Evolutionary conservation across 64 coral and sea anemone species (phyloP).

Genomic region (Anthopleura sola): DNA sequence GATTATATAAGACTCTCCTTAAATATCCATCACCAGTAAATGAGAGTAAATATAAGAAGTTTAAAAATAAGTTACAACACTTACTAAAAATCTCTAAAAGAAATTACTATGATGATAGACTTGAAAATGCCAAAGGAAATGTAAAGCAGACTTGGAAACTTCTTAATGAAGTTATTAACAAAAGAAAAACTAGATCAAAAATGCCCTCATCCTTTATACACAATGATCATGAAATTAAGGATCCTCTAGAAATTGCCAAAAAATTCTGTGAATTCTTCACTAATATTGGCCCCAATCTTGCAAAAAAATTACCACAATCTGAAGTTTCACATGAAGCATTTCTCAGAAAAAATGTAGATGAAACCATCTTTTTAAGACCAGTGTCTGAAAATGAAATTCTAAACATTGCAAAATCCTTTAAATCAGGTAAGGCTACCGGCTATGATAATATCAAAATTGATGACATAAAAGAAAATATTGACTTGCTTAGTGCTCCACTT

Average conservation of each 20-base stretch:
- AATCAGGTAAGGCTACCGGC: neutral
- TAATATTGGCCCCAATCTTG: constrained; percentile 28
- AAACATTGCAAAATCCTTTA: neutral
- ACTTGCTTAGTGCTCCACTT: too few species aligned
- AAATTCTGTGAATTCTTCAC: constrained; percentile 39
- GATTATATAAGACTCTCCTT: neutral
- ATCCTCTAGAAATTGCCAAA: constrained; percentile 27
- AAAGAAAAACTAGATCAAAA: neutral
- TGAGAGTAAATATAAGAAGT: neutral
- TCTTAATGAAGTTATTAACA: constrained; percentile 20
- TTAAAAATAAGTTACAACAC: too few species aligned
- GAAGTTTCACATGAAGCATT: neutral
- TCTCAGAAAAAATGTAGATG: neutral
- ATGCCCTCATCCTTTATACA: neutral
- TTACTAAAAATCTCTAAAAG: constrained; percentile 7
- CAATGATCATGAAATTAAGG: constrained; percentile 29
- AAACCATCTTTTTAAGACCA: constrained; percentile 23
- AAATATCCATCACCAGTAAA: neutral
- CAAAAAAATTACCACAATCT: constrained; percentile 8
- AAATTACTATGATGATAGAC: constrained; percentile 14
- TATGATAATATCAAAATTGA: neutral
- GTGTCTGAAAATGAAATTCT: constrained; percentile 17
- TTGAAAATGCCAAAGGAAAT: constrained; percentile 6
- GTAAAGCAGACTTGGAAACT: constrained; percentile 19
- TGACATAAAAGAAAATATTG: neutral